These are phyloP conservation scores for Periophthalmus magnuspinnatus DNA, from an alignment of 2,797 vertebrate genomes.

Conservation along the genomic window DNA sequence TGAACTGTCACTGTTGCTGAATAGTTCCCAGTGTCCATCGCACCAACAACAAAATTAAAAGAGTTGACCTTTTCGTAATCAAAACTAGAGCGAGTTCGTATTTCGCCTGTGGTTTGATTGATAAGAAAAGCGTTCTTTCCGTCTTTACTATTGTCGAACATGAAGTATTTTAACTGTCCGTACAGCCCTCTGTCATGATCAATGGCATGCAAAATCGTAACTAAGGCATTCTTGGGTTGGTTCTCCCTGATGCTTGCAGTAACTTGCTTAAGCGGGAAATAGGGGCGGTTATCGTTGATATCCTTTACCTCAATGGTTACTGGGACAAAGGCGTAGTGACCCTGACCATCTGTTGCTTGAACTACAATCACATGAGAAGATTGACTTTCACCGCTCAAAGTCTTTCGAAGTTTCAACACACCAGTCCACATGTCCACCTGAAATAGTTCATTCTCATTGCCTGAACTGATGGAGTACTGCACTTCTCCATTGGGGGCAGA, in stretches of 20 bases:
- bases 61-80: slow-evolving; percentile 90
- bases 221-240: slow-evolving; percentile 87
- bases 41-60: slow-evolving; percentile 85
- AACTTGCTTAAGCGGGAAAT: slow-evolving; percentile 87
- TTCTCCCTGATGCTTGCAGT: slow-evolving; percentile 91
- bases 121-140: slow-evolving; percentile 82
- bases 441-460: slow-evolving; percentile 86
- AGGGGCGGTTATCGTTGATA: slow-evolving; percentile 89
- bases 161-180: slow-evolving; percentile 84
- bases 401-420: slow-evolving; percentile 77
- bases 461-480: slow-evolving; percentile 89
- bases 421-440: slow-evolving; percentile 88
- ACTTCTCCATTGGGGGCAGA: slow-evolving; percentile 83
- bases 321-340: slow-evolving; percentile 85
- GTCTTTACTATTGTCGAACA: slow-evolving; percentile 77
- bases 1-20: slow-evolving; percentile 91
- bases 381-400: slow-evolving; percentile 82
- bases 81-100: slow-evolving; percentile 81
- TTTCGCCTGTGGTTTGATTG: slow-evolving; percentile 87
- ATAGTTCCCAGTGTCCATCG: slow-evolving; percentile 88
- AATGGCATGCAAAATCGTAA: slow-evolving; percentile 87
- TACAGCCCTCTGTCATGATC: slow-evolving; percentile 87
- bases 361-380: slow-evolving; percentile 84
- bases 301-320: slow-evolving; percentile 91
- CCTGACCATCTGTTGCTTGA: slow-evolving; percentile 83